Evolutionary conservation across 2,797 vertebrate species (phyloP).

Genomic region (Graptemys geographica): DNA sequence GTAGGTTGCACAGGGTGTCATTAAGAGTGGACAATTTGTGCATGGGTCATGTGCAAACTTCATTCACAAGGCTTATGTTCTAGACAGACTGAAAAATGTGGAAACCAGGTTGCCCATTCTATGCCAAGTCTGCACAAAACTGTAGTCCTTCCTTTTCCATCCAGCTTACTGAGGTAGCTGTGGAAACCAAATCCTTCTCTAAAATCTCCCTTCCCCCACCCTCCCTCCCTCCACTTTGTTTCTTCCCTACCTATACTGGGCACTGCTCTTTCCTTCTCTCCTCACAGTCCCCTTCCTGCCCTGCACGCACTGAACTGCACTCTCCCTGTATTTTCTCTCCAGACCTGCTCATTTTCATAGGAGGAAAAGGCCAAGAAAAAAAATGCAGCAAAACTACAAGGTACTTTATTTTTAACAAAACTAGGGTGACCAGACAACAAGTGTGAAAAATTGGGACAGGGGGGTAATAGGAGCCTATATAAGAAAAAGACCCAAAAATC

Average conservation of each 20-base stretch:
- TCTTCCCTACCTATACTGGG: not conserved
- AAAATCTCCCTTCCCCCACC: not conserved
- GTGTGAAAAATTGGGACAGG: no score
- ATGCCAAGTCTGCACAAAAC: not conserved
- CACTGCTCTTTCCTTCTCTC: not conserved
- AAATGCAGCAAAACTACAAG: not conserved
- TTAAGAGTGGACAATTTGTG: not conserved
- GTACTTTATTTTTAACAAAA: not conserved
- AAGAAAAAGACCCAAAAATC: no score
- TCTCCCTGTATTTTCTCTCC: not conserved
- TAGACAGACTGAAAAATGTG: not conserved
- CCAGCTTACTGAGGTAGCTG: not conserved
- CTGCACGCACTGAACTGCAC: not conserved
- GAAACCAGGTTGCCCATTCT: not conserved
- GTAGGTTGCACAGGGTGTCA: not conserved
- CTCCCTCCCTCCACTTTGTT: not conserved
- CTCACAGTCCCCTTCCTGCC: not conserved
- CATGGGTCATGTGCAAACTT: not conserved
- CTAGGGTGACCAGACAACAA: not conserved
- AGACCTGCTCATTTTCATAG: not conserved
- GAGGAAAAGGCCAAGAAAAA: not conserved
- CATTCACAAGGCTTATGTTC: not conserved
- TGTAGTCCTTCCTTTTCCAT: not conserved
- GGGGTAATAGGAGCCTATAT: no score
- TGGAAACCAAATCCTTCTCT: not conserved